Percentiles rank a stretch among this genome's conserved stretches.
Evolutionary conservation across 2,797 vertebrate species (phyloP).

Genomic region (Numenius phaeopus): DNA sequence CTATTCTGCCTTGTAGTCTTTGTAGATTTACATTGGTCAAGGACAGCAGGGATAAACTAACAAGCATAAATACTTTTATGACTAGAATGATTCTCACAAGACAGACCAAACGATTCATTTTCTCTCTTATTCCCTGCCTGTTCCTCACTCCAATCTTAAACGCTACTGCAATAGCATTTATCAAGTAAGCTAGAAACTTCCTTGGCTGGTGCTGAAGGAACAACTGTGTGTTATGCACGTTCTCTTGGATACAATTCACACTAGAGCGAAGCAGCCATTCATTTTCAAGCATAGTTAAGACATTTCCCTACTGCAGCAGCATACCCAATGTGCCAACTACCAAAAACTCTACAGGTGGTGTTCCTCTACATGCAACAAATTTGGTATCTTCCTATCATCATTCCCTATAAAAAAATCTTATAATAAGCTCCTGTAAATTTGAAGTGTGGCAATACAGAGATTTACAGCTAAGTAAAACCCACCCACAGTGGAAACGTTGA

Average conservation of each 20-base stretch:
- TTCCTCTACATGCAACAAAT: neutral
- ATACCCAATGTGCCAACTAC: accelerated
- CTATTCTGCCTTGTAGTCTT: neutral
- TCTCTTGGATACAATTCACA: neutral
- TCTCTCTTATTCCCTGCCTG: neutral
- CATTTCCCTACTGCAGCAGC: neutral
- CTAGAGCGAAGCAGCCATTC: neutral
- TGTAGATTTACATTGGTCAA: neutral
- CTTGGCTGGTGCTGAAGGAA: neutral
- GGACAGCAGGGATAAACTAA: neutral
- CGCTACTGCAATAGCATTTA: neutral
- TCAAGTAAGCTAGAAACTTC: neutral
- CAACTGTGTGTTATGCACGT: neutral
- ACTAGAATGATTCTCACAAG: neutral
- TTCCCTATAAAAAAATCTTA: neutral
- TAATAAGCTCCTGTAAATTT: neutral
- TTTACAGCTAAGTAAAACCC: neutral
- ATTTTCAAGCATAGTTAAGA: neutral
- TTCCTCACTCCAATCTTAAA: neutral
- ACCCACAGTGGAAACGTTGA: neutral
- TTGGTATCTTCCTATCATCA: neutral
- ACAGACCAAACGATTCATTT: neutral
- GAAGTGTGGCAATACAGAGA: neutral
- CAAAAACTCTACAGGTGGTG: neutral
- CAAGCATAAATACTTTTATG: neutral